These are phyloP conservation scores for Amphiprion percula DNA, from an alignment of 2,113 vertebrate species.

Conservation along the genomic window DNA sequence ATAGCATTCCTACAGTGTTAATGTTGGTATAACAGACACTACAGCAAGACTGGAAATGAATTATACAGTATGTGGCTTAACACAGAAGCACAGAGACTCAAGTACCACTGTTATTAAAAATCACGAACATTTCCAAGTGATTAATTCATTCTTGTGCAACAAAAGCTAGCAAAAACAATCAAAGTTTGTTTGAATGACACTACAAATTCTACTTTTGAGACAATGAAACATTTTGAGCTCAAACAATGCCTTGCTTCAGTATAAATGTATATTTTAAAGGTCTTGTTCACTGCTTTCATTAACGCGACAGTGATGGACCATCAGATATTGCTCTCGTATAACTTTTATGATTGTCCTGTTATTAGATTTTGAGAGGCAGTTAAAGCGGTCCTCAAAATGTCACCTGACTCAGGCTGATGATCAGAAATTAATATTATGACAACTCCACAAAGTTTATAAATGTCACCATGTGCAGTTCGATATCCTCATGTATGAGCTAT, in stretches of 20 bases:
- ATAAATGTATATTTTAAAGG: constrained; percentile 13
- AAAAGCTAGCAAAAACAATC: not conserved
- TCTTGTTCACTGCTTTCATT: constrained; percentile 48
- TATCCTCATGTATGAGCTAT: constrained; percentile 48
- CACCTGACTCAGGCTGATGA: constrained; percentile 69
- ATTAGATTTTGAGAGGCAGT: constrained; percentile 74
- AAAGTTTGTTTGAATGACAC: constrained; percentile 5
- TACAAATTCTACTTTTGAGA: constrained; percentile 13
- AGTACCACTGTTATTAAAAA: not conserved
- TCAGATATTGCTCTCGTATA: constrained; percentile 65
- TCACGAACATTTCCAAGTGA: not conserved
- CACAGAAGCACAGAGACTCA: not conserved
- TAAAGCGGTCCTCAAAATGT: constrained; percentile 72
- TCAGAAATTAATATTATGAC: constrained; percentile 72
- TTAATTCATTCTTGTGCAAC: not conserved
- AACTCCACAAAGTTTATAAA: constrained; percentile 75
- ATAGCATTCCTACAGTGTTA: not conserved
- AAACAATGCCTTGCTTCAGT: not conserved
- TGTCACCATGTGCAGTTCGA: constrained; percentile 68
- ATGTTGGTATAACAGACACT: not conserved
- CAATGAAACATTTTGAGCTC: constrained; percentile 7
- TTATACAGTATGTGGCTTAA: not conserved
- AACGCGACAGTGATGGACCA: constrained; percentile 64
- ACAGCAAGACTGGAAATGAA: not conserved
- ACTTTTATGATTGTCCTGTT: constrained; percentile 63